Percentiles rank a stretch among this genome's conserved stretches.
These are phyloP conservation scores for Silurus asotus DNA, from an alignment of 2,113 vertebrate genomes.

Conservation along the genomic window DNA sequence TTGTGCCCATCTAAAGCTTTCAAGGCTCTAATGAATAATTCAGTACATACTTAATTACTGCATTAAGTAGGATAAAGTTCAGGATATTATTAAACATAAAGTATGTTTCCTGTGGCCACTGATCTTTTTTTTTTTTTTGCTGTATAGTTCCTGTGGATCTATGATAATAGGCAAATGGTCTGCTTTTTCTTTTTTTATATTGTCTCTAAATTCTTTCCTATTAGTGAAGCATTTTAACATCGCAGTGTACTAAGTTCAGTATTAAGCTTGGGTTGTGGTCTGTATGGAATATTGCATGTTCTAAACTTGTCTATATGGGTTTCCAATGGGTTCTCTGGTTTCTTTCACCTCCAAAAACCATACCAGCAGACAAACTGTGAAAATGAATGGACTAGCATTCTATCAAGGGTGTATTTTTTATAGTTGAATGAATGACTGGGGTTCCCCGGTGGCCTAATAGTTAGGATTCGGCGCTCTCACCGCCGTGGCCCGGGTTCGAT, in stretches of 20 bases:
- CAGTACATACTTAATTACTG: not conserved
- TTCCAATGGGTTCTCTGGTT: not conserved
- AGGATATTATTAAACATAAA: not conserved
- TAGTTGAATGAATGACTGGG: not conserved
- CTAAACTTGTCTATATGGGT: not conserved
- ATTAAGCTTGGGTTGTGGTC: not conserved
- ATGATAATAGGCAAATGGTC: not conserved
- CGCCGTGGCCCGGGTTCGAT: conserved; percentile 63
- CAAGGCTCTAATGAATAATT: not conserved
- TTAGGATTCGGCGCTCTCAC: conserved; percentile 65
- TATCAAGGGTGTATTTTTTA: not conserved
- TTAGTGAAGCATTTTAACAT: not conserved
- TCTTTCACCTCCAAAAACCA: not conserved
- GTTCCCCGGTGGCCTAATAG: conserved; percentile 63
- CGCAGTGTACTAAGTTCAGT: not conserved
- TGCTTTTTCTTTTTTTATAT: too few species aligned
- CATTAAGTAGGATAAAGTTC: not conserved
- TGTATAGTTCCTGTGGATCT: not conserved
- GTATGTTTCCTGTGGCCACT: not conserved
- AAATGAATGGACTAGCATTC: not conserved
- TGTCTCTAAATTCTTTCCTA: too few species aligned
- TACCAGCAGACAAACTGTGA: not conserved
- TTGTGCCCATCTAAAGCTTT: not conserved
- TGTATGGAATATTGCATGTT: not conserved
- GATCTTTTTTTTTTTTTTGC: not conserved